Evolutionary conservation across 2,888 invertebrate genomes (phyloP).

Genomic region (Eledona agricola): DNA sequence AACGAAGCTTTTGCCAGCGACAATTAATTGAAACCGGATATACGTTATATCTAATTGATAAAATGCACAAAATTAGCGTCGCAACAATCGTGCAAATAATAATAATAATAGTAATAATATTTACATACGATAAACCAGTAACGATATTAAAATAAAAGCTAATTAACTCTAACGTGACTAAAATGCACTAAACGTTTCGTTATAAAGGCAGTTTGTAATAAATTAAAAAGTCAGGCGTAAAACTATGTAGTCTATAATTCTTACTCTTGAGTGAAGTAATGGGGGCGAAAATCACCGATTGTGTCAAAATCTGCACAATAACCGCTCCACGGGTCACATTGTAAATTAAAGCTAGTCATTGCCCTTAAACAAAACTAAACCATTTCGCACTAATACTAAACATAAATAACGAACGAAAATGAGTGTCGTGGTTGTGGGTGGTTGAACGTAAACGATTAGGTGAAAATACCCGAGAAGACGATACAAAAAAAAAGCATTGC

Average conservation of each 20-base stretch:
- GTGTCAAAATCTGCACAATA: too few species aligned
- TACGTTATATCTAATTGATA: too few species aligned
- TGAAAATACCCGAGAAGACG: conserved; percentile 20
- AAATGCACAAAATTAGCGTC: conserved; percentile 33
- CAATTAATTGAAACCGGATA: too few species aligned
- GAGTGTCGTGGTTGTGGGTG: too few species aligned
- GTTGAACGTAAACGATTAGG: too few species aligned
- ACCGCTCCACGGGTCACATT: too few species aligned
- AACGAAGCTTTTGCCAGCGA: too few species aligned
- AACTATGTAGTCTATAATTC: too few species aligned
- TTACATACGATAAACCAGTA: conserved; percentile 36
- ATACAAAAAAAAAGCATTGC: conserved; percentile 30
- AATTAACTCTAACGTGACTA: conserved; percentile 35
- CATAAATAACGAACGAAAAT: neutral
- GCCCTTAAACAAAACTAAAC: conserved; percentile 29
- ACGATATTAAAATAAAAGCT: conserved; percentile 28
- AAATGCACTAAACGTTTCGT: conserved; percentile 40
- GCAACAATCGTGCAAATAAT: conserved; percentile 25
- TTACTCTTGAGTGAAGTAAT: too few species aligned
- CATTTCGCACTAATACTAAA: conserved; percentile 19
- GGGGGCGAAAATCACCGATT: too few species aligned
- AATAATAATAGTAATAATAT: conserved; percentile 30
- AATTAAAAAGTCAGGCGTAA: conserved; percentile 32
- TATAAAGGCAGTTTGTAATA: conserved; percentile 47
- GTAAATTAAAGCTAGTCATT: conserved; percentile 24